Evolutionary conservation across 1,140 invertebrate species (phyloP), one percentile per base, ranked within the genome.

Genomic region (Oryctes rhinoceros): DNA sequence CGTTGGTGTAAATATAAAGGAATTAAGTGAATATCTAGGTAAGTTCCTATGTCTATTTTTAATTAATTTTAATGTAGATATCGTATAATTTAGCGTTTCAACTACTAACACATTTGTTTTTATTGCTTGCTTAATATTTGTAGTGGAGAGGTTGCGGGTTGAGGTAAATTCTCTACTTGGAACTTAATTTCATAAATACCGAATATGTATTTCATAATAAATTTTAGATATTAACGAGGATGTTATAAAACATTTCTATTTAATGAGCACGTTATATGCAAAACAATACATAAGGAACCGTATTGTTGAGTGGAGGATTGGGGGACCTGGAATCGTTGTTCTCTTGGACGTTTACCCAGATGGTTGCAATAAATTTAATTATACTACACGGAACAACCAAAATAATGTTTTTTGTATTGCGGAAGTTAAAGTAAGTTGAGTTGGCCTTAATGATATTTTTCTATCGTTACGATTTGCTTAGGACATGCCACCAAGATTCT

Each of bases 341-440:
- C 85, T 90, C 37, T 86, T 90, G 24, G 89, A 90, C 81, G 88
- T 89, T 85, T 90, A 88, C 85, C 89, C 90, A 35, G 84, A 86
- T 82, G 89, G 89, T 15, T 88, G 86, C 77, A 89, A 89, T 87
- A 82, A 85, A 62, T 48, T 35, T 53, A 71, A 89, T 80, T 89
- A 89, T 81, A 88, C 89, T 18, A 59, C 24, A 18, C 35, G 6
- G 15, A 49, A 59, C 13, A 20, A 37, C 20, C 24, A 77, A 24
- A 76, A 39, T 37, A 88, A 87, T 44, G 88, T 90, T 79, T 81
- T 90, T n/a, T 90, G 90, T 80, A 88, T 90, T 44, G 88, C 87
- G 5, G 89, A 90, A 85, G 85, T 87, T 65, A 80, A 65, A 87
- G 85, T 83, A 80, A 85, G 30, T 83, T 35, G 18, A 53, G 35